A percentile compares a stretch with the other conserved stretches of the same genome.
These are phyloP conservation scores for Boleophthalmus pectinirostris DNA, from an alignment of 2,113 vertebrate genomes.

Conservation along the genomic window DNA sequence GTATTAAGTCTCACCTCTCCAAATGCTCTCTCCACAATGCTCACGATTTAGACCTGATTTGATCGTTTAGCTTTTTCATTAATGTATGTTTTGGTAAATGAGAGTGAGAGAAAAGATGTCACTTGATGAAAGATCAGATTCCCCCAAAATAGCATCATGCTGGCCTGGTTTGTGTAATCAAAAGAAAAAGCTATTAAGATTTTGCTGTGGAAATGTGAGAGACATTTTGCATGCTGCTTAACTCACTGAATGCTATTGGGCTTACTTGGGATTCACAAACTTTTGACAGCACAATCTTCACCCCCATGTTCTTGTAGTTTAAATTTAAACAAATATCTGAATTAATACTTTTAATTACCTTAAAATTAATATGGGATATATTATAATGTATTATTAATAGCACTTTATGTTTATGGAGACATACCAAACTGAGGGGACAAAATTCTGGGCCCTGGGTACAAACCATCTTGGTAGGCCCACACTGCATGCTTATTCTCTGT, in stretches of 20 bases:
- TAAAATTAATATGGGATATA: too few relatives aligned
- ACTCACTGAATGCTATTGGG: neutral
- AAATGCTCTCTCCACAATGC: conserved; percentile 30
- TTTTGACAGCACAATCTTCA: neutral
- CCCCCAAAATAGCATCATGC: neutral
- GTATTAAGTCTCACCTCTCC: conserved; percentile 45
- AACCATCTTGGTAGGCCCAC: too few relatives aligned
- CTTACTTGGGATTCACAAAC: neutral
- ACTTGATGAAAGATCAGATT: neutral
- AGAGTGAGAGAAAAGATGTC: neutral
- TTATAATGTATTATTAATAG: too few relatives aligned
- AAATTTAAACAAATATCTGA: too few relatives aligned
- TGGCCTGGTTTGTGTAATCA: conserved; percentile 4
- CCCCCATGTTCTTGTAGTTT: neutral
- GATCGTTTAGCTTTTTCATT: neutral
- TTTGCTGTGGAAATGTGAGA: neutral
- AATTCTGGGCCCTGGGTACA: too few relatives aligned
- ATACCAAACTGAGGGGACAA: neutral
- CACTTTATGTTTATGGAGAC: too few relatives aligned
- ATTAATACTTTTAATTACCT: too few relatives aligned
- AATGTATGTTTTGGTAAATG: neutral
- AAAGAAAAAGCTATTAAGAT: conserved; percentile 2
- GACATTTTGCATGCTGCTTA: neutral
- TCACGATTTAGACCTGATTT: neutral
- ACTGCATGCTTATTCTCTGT: neutral